phyloP scores from a whole-genome alignment of 2,113 vertebrate genomes.

The Chrysochloris asiatica region DNA sequence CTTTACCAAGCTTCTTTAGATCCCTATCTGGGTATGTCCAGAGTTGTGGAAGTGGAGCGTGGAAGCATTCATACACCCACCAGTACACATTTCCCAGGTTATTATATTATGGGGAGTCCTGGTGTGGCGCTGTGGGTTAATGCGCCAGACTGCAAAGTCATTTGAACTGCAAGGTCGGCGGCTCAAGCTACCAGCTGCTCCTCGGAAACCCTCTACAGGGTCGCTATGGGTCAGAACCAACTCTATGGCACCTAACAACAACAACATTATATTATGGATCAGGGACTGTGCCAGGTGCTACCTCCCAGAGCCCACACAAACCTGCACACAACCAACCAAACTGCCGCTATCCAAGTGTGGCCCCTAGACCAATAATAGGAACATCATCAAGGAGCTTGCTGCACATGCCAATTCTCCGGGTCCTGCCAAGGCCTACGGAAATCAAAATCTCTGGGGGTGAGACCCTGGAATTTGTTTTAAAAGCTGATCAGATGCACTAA shows the following conservation, averaged over 20 bases:
- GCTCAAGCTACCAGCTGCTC: too few species aligned
- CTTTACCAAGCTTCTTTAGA: background rate
- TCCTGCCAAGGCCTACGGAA: background rate
- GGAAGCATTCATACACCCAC: conserved; percentile 14
- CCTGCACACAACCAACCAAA: conserved; percentile 24
- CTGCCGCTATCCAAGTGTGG: background rate
- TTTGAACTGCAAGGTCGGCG: too few species aligned
- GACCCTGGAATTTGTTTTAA: background rate
- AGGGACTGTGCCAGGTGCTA: conserved; percentile 41
- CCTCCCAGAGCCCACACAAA: conserved; percentile 33
- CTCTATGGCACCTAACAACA: too few species aligned
- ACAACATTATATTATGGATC: background rate
- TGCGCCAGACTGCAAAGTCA: too few species aligned
- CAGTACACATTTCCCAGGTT: background rate
- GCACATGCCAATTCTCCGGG: background rate
- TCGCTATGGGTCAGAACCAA: too few species aligned
- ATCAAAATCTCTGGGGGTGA: background rate
- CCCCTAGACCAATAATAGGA: background rate
- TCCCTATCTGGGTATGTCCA: background rate
- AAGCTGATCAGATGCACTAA: background rate
- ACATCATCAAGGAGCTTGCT: background rate
- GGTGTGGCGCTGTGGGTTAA: too few species aligned
- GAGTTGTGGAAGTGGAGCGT: background rate
- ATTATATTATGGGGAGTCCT: too few species aligned
- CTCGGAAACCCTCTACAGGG: too few species aligned